A percentile compares a stretch with the other conserved stretches of the same genome.
These are phyloP conservation scores for Trichogramma pretiosum DNA, from an alignment of 1,140 invertebrate genomes.

Conservation along the genomic window DNA sequence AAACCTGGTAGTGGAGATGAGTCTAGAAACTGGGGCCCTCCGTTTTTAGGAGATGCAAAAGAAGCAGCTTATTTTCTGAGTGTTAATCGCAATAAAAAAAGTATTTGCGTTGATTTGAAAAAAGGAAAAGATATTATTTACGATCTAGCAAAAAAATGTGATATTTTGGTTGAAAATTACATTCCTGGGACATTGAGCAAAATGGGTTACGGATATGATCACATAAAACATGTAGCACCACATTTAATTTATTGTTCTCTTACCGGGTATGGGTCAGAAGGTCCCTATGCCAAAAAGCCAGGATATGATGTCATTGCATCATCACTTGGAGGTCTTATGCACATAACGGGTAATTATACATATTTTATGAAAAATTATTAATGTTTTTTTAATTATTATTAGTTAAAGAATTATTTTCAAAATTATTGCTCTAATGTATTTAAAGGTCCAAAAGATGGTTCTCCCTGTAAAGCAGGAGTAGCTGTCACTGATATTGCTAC, in stretches of 20 bases:
- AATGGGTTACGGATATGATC: slow-evolving; percentile 71
- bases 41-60: slow-evolving; percentile 63
- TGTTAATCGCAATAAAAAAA: slow-evolving; percentile 94
- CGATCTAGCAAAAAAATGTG: slow-evolving; percentile 64
- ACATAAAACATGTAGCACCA: slow-evolving; percentile 63
- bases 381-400: not conserved
- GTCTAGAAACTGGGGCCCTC: slow-evolving; percentile 85
- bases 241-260: slow-evolving; percentile 88
- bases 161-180: slow-evolving; percentile 92
- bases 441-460: slow-evolving; percentile 55
- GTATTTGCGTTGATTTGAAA: slow-evolving; percentile 82
- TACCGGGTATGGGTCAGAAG: slow-evolving; percentile 81
- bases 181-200: slow-evolving; percentile 79
- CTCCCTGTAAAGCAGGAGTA: slow-evolving; percentile 86
- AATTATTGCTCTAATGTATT: not conserved
- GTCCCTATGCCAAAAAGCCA: slow-evolving; percentile 75
- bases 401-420: not conserved
- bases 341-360: slow-evolving; percentile 80
- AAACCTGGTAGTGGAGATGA: slow-evolving; percentile 78
- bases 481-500: slow-evolving; percentile 89
- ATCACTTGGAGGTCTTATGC: slow-evolving; percentile 80
- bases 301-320: slow-evolving; percentile 95
- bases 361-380: slow-evolving; percentile 29
- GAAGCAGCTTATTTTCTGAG: slow-evolving; percentile 80
- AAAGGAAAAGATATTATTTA: slow-evolving; percentile 66